Percentiles rank a stretch among this genome's conserved stretches.
Evolutionary conservation across 2,888 invertebrate species (phyloP).

Genomic region (Trissolcus japonicus): DNA sequence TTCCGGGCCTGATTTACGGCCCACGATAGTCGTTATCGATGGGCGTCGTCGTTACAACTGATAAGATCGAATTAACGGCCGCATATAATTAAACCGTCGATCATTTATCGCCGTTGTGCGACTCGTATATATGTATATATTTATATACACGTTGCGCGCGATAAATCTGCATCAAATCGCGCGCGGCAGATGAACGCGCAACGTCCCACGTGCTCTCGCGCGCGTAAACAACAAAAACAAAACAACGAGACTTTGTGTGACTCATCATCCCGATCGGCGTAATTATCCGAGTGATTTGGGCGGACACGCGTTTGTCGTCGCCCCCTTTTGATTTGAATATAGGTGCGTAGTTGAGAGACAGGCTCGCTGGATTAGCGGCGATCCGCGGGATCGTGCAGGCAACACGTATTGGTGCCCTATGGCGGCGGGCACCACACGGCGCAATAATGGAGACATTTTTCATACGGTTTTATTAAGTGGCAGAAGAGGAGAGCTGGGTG

Average conservation of each 20-base stretch:
- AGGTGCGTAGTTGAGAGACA: not conserved
- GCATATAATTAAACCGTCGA: slow-evolving; percentile 50
- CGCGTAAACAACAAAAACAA: slow-evolving; percentile 29
- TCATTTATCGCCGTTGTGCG: slow-evolving; percentile 27
- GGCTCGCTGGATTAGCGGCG: not conserved
- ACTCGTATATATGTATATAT: slow-evolving; percentile 4
- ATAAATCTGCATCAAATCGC: not conserved
- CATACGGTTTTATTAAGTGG: slow-evolving; percentile 32
- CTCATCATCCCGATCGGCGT: not conserved
- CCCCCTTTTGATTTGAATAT: not conserved
- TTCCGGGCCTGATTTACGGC: slow-evolving; percentile 60
- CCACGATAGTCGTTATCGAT: slow-evolving; percentile 63
- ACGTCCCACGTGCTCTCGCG: slow-evolving; percentile 27
- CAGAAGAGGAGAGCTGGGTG: slow-evolving; percentile 13
- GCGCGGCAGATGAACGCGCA: slow-evolving; percentile 13
- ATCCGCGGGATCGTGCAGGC: not conserved
- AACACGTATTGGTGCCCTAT: not conserved
- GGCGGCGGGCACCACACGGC: not conserved
- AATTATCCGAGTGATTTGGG: not conserved
- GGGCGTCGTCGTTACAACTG: slow-evolving; percentile 54
- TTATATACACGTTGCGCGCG: not conserved
- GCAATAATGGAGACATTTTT: slow-evolving; percentile 44
- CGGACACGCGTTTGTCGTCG: not conserved
- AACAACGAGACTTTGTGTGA: not conserved
- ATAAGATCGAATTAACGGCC: slow-evolving; percentile 61